Evolutionary conservation across 1,140 invertebrate species (phyloP), one percentile per base, ranked within the genome.

Genomic region (Cydia strobilella): DNA sequence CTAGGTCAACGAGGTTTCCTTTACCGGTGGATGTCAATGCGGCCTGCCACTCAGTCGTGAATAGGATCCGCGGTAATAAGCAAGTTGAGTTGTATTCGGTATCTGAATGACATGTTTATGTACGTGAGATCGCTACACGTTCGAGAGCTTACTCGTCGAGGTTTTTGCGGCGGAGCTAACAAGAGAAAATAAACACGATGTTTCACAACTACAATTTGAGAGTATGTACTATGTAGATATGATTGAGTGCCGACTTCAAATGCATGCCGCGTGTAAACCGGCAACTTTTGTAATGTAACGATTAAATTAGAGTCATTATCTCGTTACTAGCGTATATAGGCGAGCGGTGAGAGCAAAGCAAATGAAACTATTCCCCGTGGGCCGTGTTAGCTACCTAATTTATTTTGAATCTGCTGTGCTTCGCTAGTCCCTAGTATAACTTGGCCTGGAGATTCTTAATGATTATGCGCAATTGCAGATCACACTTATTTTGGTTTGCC

Each of bases 291-390:
- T 69, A 39, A 69, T 69, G 65, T 69, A 35, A 69, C 65, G 65
- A 69, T 69, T 69, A 69, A 69, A 69, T 69, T 69, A 69, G 65
- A 69, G 27, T 69, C 65, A 69, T 69, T 69, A 69, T 69, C 83
- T 86, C 90, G 88, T 91, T 82, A 84, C 73, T 71, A n/a, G n/a
- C n/a, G n/a, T n/a, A n/a, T n/a, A n/a, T n/a, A 80, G 76, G 83
- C 87, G 82, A 83, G 86, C 80, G 81, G 80, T 86, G 82, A 83
- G 72, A 82, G 84, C 82, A 90, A 89, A 89, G 84, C 82, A 90
- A 89, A 89, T 84, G 31, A 39, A 69, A 84, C 74, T 73, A 80
- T 84, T 84, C 75, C 84, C 82, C 79, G 84, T 82, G 82, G 87
- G 83, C 84, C 73, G 54, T 9, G 20, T 7, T 20, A 59, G 54